Conservation (phyloP, 1,140 invertebrate species). For the Oncopeltus fasciatus region DNA sequence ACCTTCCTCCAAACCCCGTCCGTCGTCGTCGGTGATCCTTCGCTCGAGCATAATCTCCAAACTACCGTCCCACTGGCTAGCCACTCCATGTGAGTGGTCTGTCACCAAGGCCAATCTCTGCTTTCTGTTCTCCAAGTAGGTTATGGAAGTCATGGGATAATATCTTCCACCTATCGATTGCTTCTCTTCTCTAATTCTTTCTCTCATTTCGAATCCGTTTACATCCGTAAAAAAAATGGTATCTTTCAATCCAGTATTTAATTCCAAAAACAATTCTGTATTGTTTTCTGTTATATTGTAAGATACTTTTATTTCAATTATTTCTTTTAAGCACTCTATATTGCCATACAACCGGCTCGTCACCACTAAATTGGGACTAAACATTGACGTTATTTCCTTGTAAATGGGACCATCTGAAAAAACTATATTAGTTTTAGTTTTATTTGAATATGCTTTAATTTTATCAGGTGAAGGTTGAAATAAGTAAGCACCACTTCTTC, state of each 20-base stretch:
- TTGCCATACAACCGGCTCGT: neutral
- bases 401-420: constrained; percentile 1
- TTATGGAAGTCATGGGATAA: constrained; percentile 10
- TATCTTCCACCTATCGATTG: constrained; percentile 3
- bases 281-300: neutral
- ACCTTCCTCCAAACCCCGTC: constrained; percentile 12
- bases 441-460: neutral
- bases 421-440: neutral
- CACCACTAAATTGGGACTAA: neutral
- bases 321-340: neutral
- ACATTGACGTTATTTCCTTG: neutral
- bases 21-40: constrained; percentile 5
- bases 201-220: constrained; percentile 3
- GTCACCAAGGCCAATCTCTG: neutral
- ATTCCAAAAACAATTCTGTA: constrained; percentile 1
- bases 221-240: constrained; percentile 6
- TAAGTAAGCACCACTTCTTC: constrained; percentile 12
- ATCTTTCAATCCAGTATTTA: neutral
- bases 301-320: constrained; percentile 4
- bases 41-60: constrained; percentile 17
- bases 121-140: constrained; percentile 8
- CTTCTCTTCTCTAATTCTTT: neutral
- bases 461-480: neutral
- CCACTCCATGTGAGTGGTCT: constrained; percentile 16
- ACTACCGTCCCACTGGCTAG: neutral